Conservation (phyloP, 2,113 vertebrate species). For the Phrynocephalus versicolor region DNA sequence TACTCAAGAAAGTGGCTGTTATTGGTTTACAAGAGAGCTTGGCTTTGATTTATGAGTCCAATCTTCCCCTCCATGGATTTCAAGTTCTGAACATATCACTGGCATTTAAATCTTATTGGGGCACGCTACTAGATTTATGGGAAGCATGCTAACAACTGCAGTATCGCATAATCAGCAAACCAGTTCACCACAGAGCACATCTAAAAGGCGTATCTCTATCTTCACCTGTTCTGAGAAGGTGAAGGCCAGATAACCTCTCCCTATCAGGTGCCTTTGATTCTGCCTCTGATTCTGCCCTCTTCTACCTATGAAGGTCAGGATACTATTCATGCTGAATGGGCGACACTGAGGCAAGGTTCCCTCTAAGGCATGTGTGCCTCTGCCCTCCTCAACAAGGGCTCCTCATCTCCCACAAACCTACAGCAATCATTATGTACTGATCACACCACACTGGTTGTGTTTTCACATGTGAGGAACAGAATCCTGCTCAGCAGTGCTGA, state of each 20-base stretch:
- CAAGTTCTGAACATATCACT: conserved; percentile 5
- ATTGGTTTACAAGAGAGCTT: conserved; percentile 1
- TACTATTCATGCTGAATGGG: no score
- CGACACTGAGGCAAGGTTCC: no score
- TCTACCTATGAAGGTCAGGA: neutral
- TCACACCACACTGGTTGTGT: no score
- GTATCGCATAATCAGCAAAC: conserved; percentile 1
- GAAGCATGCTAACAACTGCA: neutral
- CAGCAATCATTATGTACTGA: no score
- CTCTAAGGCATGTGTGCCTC: no score
- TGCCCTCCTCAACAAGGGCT: no score
- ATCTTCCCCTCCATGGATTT: neutral
- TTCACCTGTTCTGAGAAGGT: neutral
- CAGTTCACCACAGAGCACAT: neutral
- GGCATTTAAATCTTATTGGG: conserved; percentile 8
- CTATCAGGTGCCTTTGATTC: neutral
- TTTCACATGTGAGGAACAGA: no score
- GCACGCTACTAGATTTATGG: neutral
- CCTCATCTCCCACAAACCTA: no score
- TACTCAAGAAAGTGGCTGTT: conserved; percentile 1
- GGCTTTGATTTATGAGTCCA: conserved; percentile 26
- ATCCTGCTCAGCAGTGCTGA: no score
- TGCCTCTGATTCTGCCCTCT: neutral
- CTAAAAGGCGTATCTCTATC: neutral
- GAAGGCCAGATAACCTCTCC: no score